phyloP scores from a whole-genome alignment of 2,888 invertebrate species.

The Ornithoptera priamus region DNA sequence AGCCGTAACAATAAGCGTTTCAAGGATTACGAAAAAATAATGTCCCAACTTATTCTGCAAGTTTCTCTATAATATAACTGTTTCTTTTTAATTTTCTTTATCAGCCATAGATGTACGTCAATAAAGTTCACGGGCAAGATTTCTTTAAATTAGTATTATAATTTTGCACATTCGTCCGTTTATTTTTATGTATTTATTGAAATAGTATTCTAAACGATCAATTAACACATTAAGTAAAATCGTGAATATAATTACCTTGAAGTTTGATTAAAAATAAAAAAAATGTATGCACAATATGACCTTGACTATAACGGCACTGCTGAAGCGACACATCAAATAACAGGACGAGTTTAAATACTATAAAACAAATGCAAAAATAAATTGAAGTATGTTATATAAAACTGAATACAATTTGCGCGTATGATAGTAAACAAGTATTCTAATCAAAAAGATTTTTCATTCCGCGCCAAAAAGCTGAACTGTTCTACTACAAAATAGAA shows the following conservation, averaged over 20 bases:
- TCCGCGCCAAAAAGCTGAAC: neutral
- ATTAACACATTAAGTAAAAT: slow-evolving; percentile 18
- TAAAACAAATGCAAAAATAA: neutral
- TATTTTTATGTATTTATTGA: neutral
- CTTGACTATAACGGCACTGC: slow-evolving; percentile 19
- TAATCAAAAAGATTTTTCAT: neutral
- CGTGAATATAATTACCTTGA: slow-evolving; percentile 29
- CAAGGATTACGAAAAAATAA: too few species aligned
- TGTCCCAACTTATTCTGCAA: too few species aligned
- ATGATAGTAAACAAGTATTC: neutral
- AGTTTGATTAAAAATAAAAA: slow-evolving; percentile 21
- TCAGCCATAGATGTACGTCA: neutral
- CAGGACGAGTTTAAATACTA: slow-evolving; percentile 2
- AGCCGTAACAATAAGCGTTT: too few species aligned
- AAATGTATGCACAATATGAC: slow-evolving; percentile 18
- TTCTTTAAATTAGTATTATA: neutral
- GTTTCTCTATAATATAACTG: neutral
- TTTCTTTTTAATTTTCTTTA: neutral
- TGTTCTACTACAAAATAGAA: too few species aligned
- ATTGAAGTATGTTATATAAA: neutral
- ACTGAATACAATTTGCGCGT: neutral
- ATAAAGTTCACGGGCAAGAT: neutral
- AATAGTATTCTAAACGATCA: neutral
- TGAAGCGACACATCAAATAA: slow-evolving; percentile 8
- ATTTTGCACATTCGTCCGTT: neutral